These are phyloP conservation scores for Eristalinus aeneus DNA, from an alignment of 2,888 invertebrate species.

Conservation along the genomic window DNA sequence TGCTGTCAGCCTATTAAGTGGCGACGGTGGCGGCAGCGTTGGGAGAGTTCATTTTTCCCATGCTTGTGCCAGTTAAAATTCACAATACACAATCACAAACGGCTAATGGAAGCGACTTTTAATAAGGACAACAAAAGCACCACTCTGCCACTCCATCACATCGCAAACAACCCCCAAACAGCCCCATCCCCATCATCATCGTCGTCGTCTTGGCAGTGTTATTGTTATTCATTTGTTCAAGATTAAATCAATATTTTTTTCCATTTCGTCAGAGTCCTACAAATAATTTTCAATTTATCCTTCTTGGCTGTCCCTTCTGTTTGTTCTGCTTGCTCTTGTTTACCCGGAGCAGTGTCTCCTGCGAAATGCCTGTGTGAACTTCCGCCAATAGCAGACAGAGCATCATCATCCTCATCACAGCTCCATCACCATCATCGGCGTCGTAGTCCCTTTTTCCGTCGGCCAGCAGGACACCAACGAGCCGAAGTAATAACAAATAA, in stretches of 20 bases:
- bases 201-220: constrained; percentile 19
- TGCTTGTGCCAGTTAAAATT: constrained; percentile 23
- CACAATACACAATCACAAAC: constrained; percentile 36
- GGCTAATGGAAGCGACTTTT: constrained; percentile 58
- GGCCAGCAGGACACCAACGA: constrained; percentile 9
- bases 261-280: constrained; percentile 33
- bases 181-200: neutral
- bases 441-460: too few relatives aligned
- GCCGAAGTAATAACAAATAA: constrained; percentile 63
- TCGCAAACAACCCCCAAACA: constrained; percentile 30
- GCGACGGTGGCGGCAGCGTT: neutral
- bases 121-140: constrained; percentile 50
- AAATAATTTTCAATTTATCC: constrained; percentile 60
- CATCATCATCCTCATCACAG: constrained; percentile 12
- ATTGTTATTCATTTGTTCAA: constrained; percentile 59
- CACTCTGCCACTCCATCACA: constrained; percentile 33
- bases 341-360: neutral
- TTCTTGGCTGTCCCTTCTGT: constrained; percentile 12
- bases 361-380: constrained; percentile 17
- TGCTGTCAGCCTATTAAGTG: neutral
- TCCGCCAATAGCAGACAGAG: constrained; percentile 38
- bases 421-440: neutral
- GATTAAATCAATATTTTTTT: constrained; percentile 62
- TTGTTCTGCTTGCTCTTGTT: constrained; percentile 27
- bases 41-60: constrained; percentile 17